phyloP scores from a whole-genome alignment of 2,888 invertebrate genomes.

The Amaurobius ferox region DNA sequence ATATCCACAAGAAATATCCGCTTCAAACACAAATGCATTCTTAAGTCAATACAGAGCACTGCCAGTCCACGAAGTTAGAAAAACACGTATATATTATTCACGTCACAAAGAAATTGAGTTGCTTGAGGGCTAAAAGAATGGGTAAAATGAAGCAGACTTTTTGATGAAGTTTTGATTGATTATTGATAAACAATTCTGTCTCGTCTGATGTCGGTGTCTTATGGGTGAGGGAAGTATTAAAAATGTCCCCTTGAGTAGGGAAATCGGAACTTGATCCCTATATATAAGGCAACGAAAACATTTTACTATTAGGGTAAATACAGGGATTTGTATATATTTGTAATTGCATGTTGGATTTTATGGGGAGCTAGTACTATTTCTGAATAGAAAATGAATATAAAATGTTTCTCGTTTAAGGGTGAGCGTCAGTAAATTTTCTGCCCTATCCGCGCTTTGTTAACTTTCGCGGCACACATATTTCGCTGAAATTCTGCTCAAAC shows the following conservation, averaged over 20 bases:
- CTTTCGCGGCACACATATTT: too few species aligned
- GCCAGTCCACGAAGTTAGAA: slow-evolving; percentile 27
- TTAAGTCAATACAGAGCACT: slow-evolving; percentile 38
- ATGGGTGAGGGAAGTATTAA: slow-evolving; percentile 10
- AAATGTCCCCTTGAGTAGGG: slow-evolving; percentile 22
- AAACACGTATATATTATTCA: slow-evolving; percentile 66
- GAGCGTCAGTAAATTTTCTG: too few species aligned
- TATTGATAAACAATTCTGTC: slow-evolving; percentile 70
- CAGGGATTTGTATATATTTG: slow-evolving; percentile 26
- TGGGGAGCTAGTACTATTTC: too few species aligned
- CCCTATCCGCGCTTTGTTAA: too few species aligned
- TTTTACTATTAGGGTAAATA: slow-evolving; percentile 45
- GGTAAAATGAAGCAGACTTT: slow-evolving; percentile 8
- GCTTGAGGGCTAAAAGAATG: background rate
- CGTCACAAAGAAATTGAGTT: slow-evolving; percentile 37
- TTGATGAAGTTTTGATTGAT: slow-evolving; percentile 68
- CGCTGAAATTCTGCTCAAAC: too few species aligned
- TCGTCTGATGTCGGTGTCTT: slow-evolving; percentile 18
- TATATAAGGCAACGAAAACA: slow-evolving; percentile 65
- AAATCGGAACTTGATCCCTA: slow-evolving; percentile 26
- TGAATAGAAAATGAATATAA: too few species aligned
- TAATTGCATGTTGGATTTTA: too few species aligned
- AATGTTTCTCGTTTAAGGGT: too few species aligned
- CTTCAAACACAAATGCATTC: background rate
- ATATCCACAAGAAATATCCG: background rate